Evolutionary conservation across 2,113 vertebrate species (phyloP), one percentile per base, ranked within the genome.

Genomic region (Ceuthmochares aereus): DNA sequence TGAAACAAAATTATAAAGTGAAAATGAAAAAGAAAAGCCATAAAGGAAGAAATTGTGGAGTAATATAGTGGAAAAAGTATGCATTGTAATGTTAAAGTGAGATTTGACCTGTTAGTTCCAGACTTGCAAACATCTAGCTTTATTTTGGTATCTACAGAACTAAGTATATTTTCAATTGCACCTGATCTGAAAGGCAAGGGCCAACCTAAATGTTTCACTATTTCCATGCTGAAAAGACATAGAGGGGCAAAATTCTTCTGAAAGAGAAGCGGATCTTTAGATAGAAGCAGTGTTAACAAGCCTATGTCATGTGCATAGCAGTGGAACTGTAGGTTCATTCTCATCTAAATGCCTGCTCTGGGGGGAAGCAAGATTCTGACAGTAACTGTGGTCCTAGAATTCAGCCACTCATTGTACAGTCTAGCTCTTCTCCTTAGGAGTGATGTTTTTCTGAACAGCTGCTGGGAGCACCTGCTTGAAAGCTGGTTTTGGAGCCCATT

Each of bases 1-100:
- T 89, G 72, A 87, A 96, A 95, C 42, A 88, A 91, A 87, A 74
- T 63, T 80, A 26, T 95, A 84, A 94, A 82, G 72, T 62, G 70
- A 83, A 92, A 95, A 84, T 36, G 43, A 87, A 90, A 62, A 95
- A 66, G 43, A 75, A 66, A 80, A 88, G 7, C 6, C 17, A 25
- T 51, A 56, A 75, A 82, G 82, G 70, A 89, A 87, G 45, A 87
- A 66, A 79, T 20, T 87, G 52, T 26, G 76, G 51, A 62, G 27
- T 27, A 88, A 76, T 94, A 70, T 70, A 62, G 36, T 47, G 80
- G 56, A 67, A 72, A 73, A 69, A 77, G 68, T 37, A 68, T 43
- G 14, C 18, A 7, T 84, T 72, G 32, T 67, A 56, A 27, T 87
- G 25, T 12, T 86, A 43, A 75, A 94, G 72, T 79, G 55, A 73